phyloP scores from a whole-genome alignment of 2,888 invertebrate species.

The Tenthredo livida region DNA sequence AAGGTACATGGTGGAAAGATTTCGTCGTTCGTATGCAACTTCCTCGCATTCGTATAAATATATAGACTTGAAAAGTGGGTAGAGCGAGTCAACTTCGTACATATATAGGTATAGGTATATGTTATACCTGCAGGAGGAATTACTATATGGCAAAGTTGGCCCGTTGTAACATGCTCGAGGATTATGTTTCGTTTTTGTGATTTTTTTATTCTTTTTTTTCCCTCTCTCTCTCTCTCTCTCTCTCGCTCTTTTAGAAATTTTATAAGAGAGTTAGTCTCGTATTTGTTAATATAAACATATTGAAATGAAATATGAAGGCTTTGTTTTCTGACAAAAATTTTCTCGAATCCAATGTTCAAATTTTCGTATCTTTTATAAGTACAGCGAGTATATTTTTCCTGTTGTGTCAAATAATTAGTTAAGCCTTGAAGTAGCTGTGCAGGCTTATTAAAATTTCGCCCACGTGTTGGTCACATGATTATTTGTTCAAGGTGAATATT shows the following conservation, averaged over 20 bases:
- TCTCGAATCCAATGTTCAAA: background rate
- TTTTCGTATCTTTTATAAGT: too few species aligned
- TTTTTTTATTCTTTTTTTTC: background rate
- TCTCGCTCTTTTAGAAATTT: background rate
- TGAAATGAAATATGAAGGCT: too few species aligned
- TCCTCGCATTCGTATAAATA: background rate
- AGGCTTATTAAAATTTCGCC: slow-evolving; percentile 32
- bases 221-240: too few species aligned
- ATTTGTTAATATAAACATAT: background rate
- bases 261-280: background rate
- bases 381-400: too few species aligned
- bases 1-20: background rate
- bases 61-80: background rate
- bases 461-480: slow-evolving; percentile 15
- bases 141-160: background rate
- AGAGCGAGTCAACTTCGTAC: slow-evolving; percentile 3
- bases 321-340: background rate
- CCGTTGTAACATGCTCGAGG: background rate
- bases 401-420: background rate
- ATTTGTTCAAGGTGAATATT: slow-evolving; percentile 17
- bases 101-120: background rate
- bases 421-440: background rate
- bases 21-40: background rate
- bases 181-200: background rate
- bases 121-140: background rate